These are phyloP conservation scores for Semnornis frantzii DNA, from an alignment of 2,113 vertebrate species.

Conservation along the genomic window DNA sequence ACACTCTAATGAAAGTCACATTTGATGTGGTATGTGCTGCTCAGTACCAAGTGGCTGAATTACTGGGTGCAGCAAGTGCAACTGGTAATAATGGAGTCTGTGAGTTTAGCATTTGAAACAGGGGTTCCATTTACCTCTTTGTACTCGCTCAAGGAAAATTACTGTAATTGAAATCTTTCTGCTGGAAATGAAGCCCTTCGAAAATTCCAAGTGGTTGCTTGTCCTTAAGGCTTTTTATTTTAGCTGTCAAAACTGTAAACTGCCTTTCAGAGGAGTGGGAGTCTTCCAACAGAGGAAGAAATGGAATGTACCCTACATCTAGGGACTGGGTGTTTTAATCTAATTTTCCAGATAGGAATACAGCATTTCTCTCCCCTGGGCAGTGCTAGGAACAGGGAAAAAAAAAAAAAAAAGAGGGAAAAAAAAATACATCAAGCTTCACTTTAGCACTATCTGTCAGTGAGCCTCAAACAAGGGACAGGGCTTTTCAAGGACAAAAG, in stretches of 20 bases:
- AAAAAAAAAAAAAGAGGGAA: too few species aligned
- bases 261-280: conserved; percentile 25
- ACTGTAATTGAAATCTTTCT: conserved; percentile 72
- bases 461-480: not conserved
- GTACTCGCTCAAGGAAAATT: conserved; percentile 58
- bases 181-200: conserved; percentile 61
- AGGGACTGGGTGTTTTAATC: conserved; percentile 41
- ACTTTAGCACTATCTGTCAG: not conserved
- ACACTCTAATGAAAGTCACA: not conserved
- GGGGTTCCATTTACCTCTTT: conserved; percentile 69
- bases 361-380: conserved; percentile 27
- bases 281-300: not conserved
- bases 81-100: conserved; percentile 54
- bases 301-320: not conserved
- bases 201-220: conserved; percentile 58
- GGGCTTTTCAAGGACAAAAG: conserved; percentile 29
- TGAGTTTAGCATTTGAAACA: conserved; percentile 60
- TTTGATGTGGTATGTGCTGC: not conserved
- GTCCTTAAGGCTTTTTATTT: conserved; percentile 69
- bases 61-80: conserved; percentile 42
- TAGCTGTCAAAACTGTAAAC: conserved; percentile 68
- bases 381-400: not conserved
- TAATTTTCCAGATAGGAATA: conserved; percentile 53
- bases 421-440: not conserved
- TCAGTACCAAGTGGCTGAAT: conserved; percentile 12